A percentile compares a stretch with the other conserved stretches of the same genome.
phyloP scores from a whole-genome alignment of 2,113 vertebrate species.

The Dicentrarchus labrax region DNA sequence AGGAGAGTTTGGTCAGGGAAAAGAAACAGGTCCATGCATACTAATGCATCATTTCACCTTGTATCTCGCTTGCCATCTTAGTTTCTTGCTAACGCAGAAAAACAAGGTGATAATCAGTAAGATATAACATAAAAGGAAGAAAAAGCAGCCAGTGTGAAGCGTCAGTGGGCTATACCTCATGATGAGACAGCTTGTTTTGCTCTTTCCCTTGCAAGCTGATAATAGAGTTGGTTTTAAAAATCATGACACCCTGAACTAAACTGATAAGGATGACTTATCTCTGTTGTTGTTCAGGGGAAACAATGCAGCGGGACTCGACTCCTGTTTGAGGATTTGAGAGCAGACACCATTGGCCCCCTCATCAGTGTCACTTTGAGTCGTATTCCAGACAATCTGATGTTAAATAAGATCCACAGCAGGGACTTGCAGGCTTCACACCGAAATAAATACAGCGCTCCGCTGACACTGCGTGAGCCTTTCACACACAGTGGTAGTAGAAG shows the following conservation, averaged over 20 bases:
- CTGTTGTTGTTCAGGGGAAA: constrained; percentile 35
- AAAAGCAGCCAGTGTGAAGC: not conserved
- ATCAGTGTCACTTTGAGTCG: constrained; percentile 64
- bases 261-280: constrained; percentile 61
- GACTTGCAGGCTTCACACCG: constrained; percentile 38
- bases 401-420: constrained; percentile 54
- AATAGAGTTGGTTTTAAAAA: constrained; percentile 44
- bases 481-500: constrained; percentile 48
- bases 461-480: constrained; percentile 56
- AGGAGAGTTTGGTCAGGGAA: constrained; percentile 16
- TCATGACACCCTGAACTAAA: constrained; percentile 31
- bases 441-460: constrained; percentile 52
- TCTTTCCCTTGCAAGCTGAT: constrained; percentile 37
- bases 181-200: constrained; percentile 37
- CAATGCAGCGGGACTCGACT: constrained; percentile 1
- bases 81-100: constrained; percentile 8
- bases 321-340: constrained; percentile 27
- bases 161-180: not conserved
- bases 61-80: not conserved
- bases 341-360: constrained; percentile 37
- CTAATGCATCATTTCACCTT: constrained; percentile 29
- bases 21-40: not conserved
- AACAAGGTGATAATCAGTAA: constrained; percentile 26
- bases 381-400: constrained; percentile 63
- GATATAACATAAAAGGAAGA: constrained; percentile 16